These are phyloP conservation scores for Geotrypetes seraphini DNA, from an alignment of 2,797 vertebrate species.

Conservation along the genomic window DNA sequence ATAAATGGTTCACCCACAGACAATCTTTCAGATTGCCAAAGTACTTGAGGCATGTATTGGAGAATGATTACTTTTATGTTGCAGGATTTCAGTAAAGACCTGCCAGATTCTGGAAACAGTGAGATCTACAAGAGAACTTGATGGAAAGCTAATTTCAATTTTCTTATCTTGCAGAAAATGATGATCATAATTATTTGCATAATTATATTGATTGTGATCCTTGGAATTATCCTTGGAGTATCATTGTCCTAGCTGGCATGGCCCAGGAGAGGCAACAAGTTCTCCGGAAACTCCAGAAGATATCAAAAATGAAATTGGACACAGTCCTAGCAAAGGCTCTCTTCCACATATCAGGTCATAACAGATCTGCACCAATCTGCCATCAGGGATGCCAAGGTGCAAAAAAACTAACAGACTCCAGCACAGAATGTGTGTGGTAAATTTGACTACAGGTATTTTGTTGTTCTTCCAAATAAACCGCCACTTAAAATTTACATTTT, in stretches of 20 bases:
- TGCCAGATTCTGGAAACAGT: too few species aligned
- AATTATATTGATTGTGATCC: constrained; percentile 55
- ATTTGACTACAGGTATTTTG: not conserved
- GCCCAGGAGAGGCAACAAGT: constrained; percentile 8
- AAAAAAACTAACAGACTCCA: constrained; percentile 1
- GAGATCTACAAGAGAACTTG: constrained; percentile 15
- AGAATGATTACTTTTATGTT: too few species aligned
- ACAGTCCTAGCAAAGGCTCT: not conserved
- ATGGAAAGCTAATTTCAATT: not conserved
- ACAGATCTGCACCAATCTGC: not conserved
- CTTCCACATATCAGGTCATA: not conserved
- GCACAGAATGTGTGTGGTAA: not conserved
- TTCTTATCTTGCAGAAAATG: constrained; percentile 63
- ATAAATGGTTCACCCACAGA: too few species aligned
- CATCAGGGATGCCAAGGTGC: not conserved
- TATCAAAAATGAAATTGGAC: constrained; percentile 1
- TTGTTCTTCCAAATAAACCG: not conserved
- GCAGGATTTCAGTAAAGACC: too few species aligned
- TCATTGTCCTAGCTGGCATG: constrained; percentile 40
- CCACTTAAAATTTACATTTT: not conserved
- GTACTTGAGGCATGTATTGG: too few species aligned
- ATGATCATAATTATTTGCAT: constrained; percentile 66
- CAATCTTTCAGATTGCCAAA: too few species aligned
- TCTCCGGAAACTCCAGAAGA: constrained; percentile 15
- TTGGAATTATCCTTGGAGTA: constrained; percentile 67